Base-by-base conservation (phyloP, 2,113 vertebrate genomes). In the Hypanus sabinus region DNA sequence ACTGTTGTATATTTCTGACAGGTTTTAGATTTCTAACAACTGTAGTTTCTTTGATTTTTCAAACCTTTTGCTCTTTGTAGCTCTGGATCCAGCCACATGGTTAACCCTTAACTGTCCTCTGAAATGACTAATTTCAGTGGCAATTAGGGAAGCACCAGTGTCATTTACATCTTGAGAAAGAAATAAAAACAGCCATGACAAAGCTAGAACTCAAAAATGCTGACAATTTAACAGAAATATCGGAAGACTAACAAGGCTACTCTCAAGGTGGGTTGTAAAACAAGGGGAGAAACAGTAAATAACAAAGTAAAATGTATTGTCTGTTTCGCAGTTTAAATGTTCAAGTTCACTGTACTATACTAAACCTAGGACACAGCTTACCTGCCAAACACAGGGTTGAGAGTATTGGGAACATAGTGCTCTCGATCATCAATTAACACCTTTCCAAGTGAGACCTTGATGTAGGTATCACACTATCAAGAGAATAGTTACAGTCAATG, bases 311-410 rank as follows among this genome's bases (percentile, higher is more conserved):
- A 16, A 60, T 60, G 30, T 30, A 60, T 62, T 77, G 76, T 14
- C 10, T 27, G 9, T 87, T 12, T 87, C 27, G 12, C 24, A 90
- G 60, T n/a, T 90, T 65, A 24, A 30, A 12, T 85, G 27, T 27
- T 90, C 14, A n/a, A 80, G 16, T 12, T 30, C 1, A 60, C 71
- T 73, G 71, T 20, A 73, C 71, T 2, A 20, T 12, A 94, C 20
- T 24, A 75, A 57, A 27, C 5, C 11, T 9, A 60, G 38, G 65
- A 33, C 18, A 14, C 11, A 60, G 73, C 36, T 2, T 94, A 97
- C 97, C 73, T 95, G 95, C 97, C 97, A 2, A 97, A 97, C n/a
- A 96, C 93, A 0, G 97, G 97, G 33, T 97, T 95, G 96, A 97
- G 90, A 5, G 95, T 97, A 95, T 97, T 97, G 94, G 97, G 96